These are phyloP conservation scores for Picus viridis DNA, from an alignment of 2,797 vertebrate species.

Conservation along the genomic window DNA sequence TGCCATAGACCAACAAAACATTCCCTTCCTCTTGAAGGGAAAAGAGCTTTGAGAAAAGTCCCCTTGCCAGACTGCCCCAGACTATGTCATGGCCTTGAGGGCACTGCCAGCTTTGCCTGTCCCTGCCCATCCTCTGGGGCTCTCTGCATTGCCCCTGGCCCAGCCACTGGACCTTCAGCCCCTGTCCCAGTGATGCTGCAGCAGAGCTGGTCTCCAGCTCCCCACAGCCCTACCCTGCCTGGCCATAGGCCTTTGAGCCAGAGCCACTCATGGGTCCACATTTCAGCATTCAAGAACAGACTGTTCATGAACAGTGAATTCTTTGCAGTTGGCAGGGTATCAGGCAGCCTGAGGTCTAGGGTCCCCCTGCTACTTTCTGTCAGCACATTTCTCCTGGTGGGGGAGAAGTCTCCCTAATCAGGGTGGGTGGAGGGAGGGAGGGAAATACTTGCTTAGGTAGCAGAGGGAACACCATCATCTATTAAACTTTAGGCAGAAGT, in stretches of 20 bases:
- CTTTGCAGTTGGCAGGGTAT: accelerated
- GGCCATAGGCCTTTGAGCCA: not conserved
- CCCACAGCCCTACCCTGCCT: not conserved
- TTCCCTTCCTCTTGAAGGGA: not conserved
- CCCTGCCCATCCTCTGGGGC: not conserved
- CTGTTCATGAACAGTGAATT: not conserved
- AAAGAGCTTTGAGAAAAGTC: not conserved
- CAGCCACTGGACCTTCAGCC: not conserved
- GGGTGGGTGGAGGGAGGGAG: too few species aligned
- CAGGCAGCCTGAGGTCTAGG: not conserved
- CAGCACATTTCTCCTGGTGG: not conserved
- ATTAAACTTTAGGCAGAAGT: not conserved
- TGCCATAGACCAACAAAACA: accelerated
- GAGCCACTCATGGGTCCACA: accelerated
- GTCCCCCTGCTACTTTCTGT: not conserved
- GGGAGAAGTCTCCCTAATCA: not conserved
- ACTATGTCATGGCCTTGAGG: accelerated
- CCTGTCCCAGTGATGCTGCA: not conserved
- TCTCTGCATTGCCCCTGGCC: accelerated
- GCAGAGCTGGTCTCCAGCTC: accelerated
- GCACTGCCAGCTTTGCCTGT: not conserved
- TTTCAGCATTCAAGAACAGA: not conserved
- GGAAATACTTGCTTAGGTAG: not conserved
- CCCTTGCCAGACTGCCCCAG: not conserved
- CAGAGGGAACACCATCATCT: not conserved